Evolutionary conservation across 2,797 vertebrate genomes (phyloP), one percentile per base, ranked within the genome.

Genomic region (Coreius guichenoti): DNA sequence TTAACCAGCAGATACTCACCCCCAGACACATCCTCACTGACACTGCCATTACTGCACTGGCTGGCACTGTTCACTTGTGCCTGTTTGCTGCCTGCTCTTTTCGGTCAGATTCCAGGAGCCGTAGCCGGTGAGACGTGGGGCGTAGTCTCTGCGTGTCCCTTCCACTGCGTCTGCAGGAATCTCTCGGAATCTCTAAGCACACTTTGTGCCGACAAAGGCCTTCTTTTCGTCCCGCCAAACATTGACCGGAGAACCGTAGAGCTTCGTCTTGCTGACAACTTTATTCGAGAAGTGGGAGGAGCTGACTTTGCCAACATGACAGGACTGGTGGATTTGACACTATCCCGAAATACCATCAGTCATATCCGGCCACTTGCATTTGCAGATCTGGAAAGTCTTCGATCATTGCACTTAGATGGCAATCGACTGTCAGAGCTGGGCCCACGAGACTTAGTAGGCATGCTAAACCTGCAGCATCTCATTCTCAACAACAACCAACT

Each of bases 401-500:
- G 97, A 47, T 98, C 97, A 0, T 91, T 98, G 86, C 97, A 98
- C 90, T 91, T 98, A 87, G 97, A 98, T 8, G 94, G 96, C 86
- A 98, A 98, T 92, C 94, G 97, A 81, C 91, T 98, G 90, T 96
- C 92, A 0, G 89, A 76, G 31, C 90, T 98, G 2, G 95, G 95
- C 12, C 93, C 95, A 0, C 93, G 95, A 88, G 96, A 97, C 89
- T 93, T 98, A 0, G 89, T 95, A 4, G 97, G 97, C 1, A 93
- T 98, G 84, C 81, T 95, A 65, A 98, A 97, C 92, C 95, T 98
- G 31, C 97, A 98, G 91, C 97, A 98, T 90, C 95, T 98, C 83
- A 98, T 97, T 54, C 80, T 97, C 78, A 98, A 97, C 83, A 97
- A 96, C 93, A 98, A 98, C 94, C 97, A 98, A 93, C 94, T 98